phyloP scores from a whole-genome alignment of 1,140 invertebrate genomes.

The Drosophila nebulosa region DNA sequence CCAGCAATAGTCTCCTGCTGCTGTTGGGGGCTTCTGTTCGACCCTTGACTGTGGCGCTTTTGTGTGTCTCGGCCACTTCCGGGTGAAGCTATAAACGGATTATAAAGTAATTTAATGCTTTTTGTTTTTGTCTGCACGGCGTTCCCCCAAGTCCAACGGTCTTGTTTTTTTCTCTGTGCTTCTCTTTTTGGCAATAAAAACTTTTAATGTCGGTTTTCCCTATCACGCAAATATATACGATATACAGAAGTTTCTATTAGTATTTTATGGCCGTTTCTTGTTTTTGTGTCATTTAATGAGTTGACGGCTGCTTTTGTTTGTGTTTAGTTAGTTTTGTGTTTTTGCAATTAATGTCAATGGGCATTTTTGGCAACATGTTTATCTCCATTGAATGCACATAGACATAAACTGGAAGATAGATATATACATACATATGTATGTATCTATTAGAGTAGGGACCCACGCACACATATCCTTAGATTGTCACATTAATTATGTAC shows the following conservation, averaged over 20 bases:
- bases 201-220: slow-evolving; percentile 66
- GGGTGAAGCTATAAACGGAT: slow-evolving; percentile 74
- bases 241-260: slow-evolving; percentile 19
- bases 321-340: slow-evolving; percentile 19
- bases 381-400: slow-evolving; percentile 56
- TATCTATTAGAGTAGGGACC: slow-evolving; percentile 18
- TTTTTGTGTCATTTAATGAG: slow-evolving; percentile 55
- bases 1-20: not conserved
- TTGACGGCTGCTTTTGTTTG: slow-evolving; percentile 28
- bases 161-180: slow-evolving; percentile 10
- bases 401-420: slow-evolving; percentile 18
- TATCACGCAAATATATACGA: slow-evolving; percentile 41
- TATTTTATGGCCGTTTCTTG: slow-evolving; percentile 1
- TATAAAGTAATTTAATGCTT: slow-evolving; percentile 80
- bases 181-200: slow-evolving; percentile 59
- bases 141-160: slow-evolving; percentile 10
- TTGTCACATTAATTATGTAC: slow-evolving; percentile 77
- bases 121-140: slow-evolving; percentile 59
- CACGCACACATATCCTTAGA: slow-evolving; percentile 46
- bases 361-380: slow-evolving; percentile 73
- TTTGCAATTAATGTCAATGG: slow-evolving; percentile 63
- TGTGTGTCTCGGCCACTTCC: slow-evolving; percentile 64
- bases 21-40: not conserved
- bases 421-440: slow-evolving; percentile 23
- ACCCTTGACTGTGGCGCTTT: not conserved